Conservation (phyloP, 2,797 vertebrate species). For the Salmo trutta region DNA sequence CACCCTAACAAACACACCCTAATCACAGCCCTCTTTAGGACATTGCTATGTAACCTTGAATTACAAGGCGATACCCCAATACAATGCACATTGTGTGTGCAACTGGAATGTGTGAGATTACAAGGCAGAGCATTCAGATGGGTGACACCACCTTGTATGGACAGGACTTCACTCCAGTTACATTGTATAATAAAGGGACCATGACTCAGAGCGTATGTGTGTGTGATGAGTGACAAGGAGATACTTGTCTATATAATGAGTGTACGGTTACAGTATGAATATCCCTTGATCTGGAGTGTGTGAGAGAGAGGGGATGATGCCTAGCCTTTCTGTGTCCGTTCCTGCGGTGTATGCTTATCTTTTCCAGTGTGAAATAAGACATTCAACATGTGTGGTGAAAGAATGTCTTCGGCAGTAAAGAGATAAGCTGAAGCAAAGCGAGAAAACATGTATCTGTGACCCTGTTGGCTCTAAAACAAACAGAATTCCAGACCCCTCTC, state of each 20-base stretch:
- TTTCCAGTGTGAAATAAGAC: conserved; percentile 41
- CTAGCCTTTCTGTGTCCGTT: neutral
- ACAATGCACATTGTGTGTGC: conserved; percentile 19
- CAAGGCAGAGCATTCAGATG: conserved; percentile 28
- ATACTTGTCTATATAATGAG: too few relatives aligned
- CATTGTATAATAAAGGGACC: too few relatives aligned
- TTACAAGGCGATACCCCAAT: neutral
- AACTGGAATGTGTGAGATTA: conserved; percentile 44
- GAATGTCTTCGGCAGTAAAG: conserved; percentile 40
- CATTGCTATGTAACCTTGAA: conserved; percentile 11
- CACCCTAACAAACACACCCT: conserved; percentile 5
- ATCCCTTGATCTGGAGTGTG: too few relatives aligned
- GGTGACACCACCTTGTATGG: conserved; percentile 1
- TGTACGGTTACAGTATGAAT: too few relatives aligned
- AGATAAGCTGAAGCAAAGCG: conserved; percentile 41
- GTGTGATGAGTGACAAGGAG: too few relatives aligned
- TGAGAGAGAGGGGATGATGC: too few relatives aligned
- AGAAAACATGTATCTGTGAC: conserved; percentile 29
- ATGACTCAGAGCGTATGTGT: neutral
- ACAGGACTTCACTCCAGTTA: neutral
- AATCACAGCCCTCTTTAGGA: conserved; percentile 15
- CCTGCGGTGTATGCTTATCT: conserved; percentile 6
- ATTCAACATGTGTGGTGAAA: conserved; percentile 39
- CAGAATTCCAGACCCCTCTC: conserved; percentile 26
- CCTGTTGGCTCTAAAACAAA: conserved; percentile 31